Evolutionary conservation across 2,113 vertebrate species (phyloP).

Genomic region (Columba janthina): DNA sequence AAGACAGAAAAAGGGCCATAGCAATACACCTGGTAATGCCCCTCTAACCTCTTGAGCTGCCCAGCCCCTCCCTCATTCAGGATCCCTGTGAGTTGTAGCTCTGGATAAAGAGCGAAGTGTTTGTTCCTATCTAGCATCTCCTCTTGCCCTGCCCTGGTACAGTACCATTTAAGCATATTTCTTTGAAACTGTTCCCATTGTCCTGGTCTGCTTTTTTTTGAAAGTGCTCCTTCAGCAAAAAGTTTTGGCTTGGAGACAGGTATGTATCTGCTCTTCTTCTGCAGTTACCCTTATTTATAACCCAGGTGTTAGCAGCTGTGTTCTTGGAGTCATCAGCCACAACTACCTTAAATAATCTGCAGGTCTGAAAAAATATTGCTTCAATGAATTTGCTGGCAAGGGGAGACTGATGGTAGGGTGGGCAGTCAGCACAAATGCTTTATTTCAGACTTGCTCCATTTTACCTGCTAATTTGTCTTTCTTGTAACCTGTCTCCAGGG

Average conservation of each 20-base stretch:
- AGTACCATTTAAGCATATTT: not conserved
- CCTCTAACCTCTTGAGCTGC: not conserved
- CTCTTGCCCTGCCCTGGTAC: not conserved
- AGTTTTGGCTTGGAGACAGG: not conserved
- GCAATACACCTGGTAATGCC: rapidly evolving
- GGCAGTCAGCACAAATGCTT: not conserved
- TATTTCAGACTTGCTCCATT: not conserved
- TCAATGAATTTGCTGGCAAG: not conserved
- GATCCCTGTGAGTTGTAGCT: not conserved
- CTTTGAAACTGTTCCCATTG: not conserved
- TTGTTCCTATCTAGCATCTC: not conserved
- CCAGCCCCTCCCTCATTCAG: not conserved
- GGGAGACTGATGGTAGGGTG: not conserved
- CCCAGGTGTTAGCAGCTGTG: slow-evolving; percentile 28
- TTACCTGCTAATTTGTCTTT: not conserved
- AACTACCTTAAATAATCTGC: not conserved
- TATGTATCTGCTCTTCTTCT: not conserved
- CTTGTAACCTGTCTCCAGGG: not conserved
- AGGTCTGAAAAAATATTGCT: not conserved
- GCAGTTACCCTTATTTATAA: slow-evolving; percentile 25
- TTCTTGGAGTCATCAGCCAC: slow-evolving; percentile 11
- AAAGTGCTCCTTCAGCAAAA: not conserved
- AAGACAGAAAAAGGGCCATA: not conserved
- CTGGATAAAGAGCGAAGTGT: not conserved
- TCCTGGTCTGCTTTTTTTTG: not conserved